Conservation (phyloP, 2,797 vertebrate genomes). For the Sebastolobus altivelis region DNA sequence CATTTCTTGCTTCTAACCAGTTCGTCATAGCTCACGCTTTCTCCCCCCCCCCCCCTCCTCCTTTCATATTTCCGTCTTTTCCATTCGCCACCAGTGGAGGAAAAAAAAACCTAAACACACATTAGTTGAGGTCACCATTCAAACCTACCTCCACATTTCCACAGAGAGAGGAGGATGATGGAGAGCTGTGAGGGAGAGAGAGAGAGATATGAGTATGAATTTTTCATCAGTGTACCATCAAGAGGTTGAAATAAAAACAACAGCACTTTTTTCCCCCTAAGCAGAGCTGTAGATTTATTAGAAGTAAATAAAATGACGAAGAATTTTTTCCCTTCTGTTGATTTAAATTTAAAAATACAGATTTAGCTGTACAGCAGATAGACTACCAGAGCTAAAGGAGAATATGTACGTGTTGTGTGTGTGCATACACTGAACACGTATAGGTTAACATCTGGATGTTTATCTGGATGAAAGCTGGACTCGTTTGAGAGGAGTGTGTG, state of each 20-base stretch:
- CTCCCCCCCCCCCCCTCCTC: background rate
- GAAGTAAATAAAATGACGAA: conserved; percentile 15
- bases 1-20: background rate
- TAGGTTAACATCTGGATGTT: background rate
- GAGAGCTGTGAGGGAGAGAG: conserved; percentile 26
- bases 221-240: conserved; percentile 64
- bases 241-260: conserved; percentile 61
- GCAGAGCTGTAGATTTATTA: conserved; percentile 49
- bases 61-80: background rate
- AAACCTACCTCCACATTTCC: conserved; percentile 12
- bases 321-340: conserved; percentile 25
- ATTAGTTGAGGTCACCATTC: conserved; percentile 28
- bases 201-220: conserved; percentile 54
- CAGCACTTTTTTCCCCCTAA: background rate
- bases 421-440: background rate
- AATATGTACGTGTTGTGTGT: background rate
- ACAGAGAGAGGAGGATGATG: conserved; percentile 15
- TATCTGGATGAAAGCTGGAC: background rate
- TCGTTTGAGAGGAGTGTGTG: background rate
- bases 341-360: conserved; percentile 8
- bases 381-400: background rate
- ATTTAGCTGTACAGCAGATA: conserved; percentile 20
- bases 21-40: background rate
- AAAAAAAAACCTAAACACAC: background rate
- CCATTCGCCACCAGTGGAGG: background rate